phyloP scores from a whole-genome alignment of 2,888 invertebrate genomes.

The Watsonalla binaria region DNA sequence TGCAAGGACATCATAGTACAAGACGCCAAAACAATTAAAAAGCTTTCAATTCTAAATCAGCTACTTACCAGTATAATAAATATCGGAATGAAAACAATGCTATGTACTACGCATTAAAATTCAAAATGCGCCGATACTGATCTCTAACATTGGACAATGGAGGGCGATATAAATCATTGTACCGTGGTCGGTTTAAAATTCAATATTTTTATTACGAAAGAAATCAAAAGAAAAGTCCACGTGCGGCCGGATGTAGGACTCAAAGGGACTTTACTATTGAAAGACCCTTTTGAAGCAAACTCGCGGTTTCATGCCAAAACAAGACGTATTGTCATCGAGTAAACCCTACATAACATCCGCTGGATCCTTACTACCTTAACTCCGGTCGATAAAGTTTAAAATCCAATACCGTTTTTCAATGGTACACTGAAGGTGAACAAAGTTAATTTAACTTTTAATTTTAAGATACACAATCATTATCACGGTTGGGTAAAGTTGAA shows the following conservation, averaged over 20 bases:
- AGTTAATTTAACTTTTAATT: background rate
- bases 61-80: background rate
- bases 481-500: conserved; percentile 25
- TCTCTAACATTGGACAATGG: conserved; percentile 12
- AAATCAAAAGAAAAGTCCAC: conserved; percentile 47
- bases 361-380: conserved; percentile 2
- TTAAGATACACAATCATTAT: conserved; percentile 16
- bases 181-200: conserved; percentile 30
- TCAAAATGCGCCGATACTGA: background rate
- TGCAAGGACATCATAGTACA: background rate
- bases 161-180: conserved; percentile 11
- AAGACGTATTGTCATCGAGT: conserved; percentile 47
- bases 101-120: background rate
- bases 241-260: conserved; percentile 66
- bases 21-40: background rate
- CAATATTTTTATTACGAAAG: conserved; percentile 48
- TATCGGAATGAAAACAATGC: background rate
- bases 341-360: conserved; percentile 19
- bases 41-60: background rate
- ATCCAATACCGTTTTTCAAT: background rate
- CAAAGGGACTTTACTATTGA: conserved; percentile 59
- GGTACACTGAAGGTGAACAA: background rate
- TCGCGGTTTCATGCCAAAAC: conserved; percentile 63
- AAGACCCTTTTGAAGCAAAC: conserved; percentile 49
- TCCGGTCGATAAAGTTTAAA: background rate